A percentile compares a stretch with the other conserved stretches of the same genome.
These are phyloP conservation scores for Megaleporinus macrocephalus DNA, from an alignment of 2,113 vertebrate species.

Conservation along the genomic window DNA sequence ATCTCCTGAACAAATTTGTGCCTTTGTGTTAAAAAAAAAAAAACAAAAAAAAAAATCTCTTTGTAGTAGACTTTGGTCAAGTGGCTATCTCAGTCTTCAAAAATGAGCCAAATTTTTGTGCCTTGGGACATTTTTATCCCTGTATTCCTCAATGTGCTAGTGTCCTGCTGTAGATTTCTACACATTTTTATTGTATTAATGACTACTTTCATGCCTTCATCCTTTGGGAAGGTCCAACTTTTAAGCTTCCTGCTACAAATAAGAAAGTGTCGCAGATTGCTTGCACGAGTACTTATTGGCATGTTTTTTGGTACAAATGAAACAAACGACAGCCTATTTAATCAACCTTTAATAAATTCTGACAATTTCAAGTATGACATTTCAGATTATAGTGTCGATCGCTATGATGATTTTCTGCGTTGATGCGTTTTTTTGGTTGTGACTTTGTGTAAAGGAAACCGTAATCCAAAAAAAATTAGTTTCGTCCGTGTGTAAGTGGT, in stretches of 20 bases:
- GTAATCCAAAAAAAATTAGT: not conserved
- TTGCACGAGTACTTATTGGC: constrained; percentile 31
- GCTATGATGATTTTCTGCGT: not conserved
- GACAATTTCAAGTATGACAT: not conserved
- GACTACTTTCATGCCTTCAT: constrained; percentile 28
- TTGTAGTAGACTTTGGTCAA: constrained; percentile 46
- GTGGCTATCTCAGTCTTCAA: constrained; percentile 22
- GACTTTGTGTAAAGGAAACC: constrained; percentile 6
- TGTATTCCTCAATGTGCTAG: constrained; percentile 41
- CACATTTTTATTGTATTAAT: constrained; percentile 24
- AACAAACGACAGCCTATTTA: not conserved
- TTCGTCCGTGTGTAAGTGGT: not conserved
- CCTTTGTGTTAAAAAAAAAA: constrained; percentile 61
- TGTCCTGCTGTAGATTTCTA: constrained; percentile 19
- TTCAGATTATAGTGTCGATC: not conserved
- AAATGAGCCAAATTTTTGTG: constrained; percentile 71
- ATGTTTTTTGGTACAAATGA: not conserved
- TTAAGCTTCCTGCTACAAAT: not conserved
- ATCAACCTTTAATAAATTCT: not conserved
- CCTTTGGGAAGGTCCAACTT: constrained; percentile 7
- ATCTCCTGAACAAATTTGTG: constrained; percentile 67
- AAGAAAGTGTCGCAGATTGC: constrained; percentile 24
- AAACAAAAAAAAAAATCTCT: not conserved
- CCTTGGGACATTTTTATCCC: constrained; percentile 69
- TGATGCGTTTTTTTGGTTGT: constrained; percentile 7